Evolutionary conservation across 2,113 vertebrate genomes (phyloP), one percentile per base, ranked within the genome.

Genomic region (Brevimyrus niger): DNA sequence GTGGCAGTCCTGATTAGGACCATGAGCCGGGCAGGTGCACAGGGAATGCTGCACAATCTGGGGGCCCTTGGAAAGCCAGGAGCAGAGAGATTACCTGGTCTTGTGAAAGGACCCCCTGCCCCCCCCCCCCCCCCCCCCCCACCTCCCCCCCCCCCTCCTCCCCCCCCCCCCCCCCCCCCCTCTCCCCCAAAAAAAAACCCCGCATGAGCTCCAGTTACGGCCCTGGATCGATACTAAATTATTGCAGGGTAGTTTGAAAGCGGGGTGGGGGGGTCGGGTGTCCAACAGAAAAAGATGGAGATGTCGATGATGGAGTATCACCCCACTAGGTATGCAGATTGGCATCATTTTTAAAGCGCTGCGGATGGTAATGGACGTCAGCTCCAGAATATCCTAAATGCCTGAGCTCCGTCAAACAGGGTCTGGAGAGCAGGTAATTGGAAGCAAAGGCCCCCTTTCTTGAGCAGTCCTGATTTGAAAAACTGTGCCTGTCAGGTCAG

Each of bases 151-250:
- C 15, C 31, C 13, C 3, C 65, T 47, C 50, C 87, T 69, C 83
- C 87, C 87, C 65, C 44, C 89, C 86, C 86, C 88, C 53, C 83
- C 38, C 89, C 27, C n/a, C 3, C 42, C 23, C 48, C 47, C 15
- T 2, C 61, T 91, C 87, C 82, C 90, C 88, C 89, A 85, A 88
- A 82, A 87, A 94, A 93, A 91, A 93, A 92, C 91, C 89, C 35
- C 90, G 91, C 91, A 90, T 76, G 88, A 90, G 90, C 87, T 94
- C 89, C 88, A 73, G 90, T 93, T 94, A 92, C 92, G 87, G 51
- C 88, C 17, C 38, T 88, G 35, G 51, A 93, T 94, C 92, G 93
- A 93, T 94, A 91, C 80, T 83, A 19, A 46, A 42, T 80, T 44
- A n/a, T 44, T 46, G n/a, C 82, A 23, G 82, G 38, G 82, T 47